Base-by-base conservation (phyloP, 2,113 vertebrate genomes). In the Polypterus senegalus region DNA sequence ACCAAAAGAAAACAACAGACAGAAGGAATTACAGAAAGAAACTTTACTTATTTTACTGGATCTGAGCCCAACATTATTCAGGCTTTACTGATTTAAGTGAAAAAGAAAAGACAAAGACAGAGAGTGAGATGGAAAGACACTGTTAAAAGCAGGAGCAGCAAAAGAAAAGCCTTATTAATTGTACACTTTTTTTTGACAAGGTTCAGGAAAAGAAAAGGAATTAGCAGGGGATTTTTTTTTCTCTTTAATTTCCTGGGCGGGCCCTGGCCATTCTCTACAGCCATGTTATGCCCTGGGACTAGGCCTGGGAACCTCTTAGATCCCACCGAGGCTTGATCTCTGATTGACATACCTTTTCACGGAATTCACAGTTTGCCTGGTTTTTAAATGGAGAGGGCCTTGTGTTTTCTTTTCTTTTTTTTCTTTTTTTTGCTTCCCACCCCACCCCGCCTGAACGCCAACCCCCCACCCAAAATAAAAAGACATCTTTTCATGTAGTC, bases 271-370 rank as follows among this genome's bases (percentile, higher is more conserved):
- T 75, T 74, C 75, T 77, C 81, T 76, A 66, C 71, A 70, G 80
- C 78, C 79, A 81, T 79, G 76, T 74, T 75, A 80, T 79, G 71
- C 62, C 77, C 76, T 74, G 63, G 69, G 78, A 73, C 77, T 67
- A 72, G 81, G 79, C 81, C 78, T 85, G 83, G 86, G 82, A 86
- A 86, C 82, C 79, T 76, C 46, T 51, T 68, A 62, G 69, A 66
- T 77, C 85, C 83, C 66, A 76, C 82, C 76, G 77, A 68, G 81
- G 69, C 65, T 76, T 79, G 73, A 70, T 72, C 72, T 78, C 78
- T 87, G 84, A 88, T 86, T 88, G 84, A 87, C 85, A 77, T 82
- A 87, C 84, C 85, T 88, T 88, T 87, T 88, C 85, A 87, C 85
- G 85, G 85, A 87, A 86, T 88, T 86, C 84, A 87, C 85, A 88